A percentile compares a stretch with the other conserved stretches of the same genome.
Evolutionary conservation across 1,140 invertebrate genomes (phyloP).

Genomic region (Drosophila parabipectinata): DNA sequence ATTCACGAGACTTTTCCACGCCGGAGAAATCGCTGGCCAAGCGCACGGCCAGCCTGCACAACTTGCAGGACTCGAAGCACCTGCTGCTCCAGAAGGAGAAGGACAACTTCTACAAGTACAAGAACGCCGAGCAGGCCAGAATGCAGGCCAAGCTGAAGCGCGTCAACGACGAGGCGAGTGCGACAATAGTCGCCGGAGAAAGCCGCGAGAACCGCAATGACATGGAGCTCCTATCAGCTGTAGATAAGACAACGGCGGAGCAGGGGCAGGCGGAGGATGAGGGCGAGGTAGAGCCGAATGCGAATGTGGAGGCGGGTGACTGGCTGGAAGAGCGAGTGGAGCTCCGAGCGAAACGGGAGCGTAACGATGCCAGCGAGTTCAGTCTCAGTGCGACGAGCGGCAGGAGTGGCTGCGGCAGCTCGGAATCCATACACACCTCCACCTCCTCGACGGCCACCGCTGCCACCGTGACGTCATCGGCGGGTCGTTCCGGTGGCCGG

Average conservation of each 20-base stretch:
- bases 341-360: slow-evolving; percentile 18
- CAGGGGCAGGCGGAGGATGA: neutral
- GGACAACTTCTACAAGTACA: slow-evolving; percentile 83
- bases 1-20: slow-evolving; percentile 54
- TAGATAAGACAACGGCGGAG: slow-evolving; percentile 22
- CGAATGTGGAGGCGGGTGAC: neutral
- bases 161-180: slow-evolving; percentile 28
- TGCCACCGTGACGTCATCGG: slow-evolving; percentile 35
- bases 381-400: slow-evolving; percentile 62
- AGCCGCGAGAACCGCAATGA: slow-evolving; percentile 15
- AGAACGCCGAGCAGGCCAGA: slow-evolving; percentile 79
- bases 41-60: slow-evolving; percentile 73
- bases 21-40: slow-evolving; percentile 49
- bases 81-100: slow-evolving; percentile 56
- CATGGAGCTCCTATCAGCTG: slow-evolving; percentile 27
- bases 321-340: slow-evolving; percentile 14
- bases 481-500: slow-evolving; percentile 25
- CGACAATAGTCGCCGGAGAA: slow-evolving; percentile 26
- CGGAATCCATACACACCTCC: slow-evolving; percentile 63
- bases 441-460: slow-evolving; percentile 37
- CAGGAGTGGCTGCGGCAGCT: slow-evolving; percentile 54
- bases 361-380: neutral
- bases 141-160: slow-evolving; percentile 56
- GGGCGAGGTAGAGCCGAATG: neutral
- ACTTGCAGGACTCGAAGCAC: slow-evolving; percentile 43